Conservation (phyloP, 2,888 invertebrate species). For the Mythimna vitellina region DNA sequence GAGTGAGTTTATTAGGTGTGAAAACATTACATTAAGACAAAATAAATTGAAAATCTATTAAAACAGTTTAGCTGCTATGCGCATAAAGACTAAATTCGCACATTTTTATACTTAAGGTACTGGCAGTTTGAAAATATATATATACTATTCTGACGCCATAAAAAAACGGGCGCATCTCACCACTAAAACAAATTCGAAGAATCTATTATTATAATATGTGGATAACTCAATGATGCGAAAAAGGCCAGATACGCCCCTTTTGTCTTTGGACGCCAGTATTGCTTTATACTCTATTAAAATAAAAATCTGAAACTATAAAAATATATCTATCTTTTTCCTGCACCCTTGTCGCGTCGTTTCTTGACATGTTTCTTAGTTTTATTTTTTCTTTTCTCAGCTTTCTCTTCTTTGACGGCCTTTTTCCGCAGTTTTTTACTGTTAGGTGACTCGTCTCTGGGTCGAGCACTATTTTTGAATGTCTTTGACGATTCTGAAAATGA, state of each 20-base stretch:
- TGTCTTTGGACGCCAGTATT: neutral
- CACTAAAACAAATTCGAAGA: too few relatives aligned
- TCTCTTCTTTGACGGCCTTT: conserved; percentile 96
- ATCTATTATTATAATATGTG: too few relatives aligned
- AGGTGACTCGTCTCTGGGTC: conserved; percentile 95
- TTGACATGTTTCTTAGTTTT: conserved; percentile 98
- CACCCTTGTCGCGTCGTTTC: conserved; percentile 94
- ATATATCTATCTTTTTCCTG: conserved; percentile 77
- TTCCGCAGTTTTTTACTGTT: conserved; percentile 96
- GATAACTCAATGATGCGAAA: too few relatives aligned
- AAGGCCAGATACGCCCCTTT: too few relatives aligned
- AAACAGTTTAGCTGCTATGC: conserved; percentile 13
- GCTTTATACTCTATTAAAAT: neutral
- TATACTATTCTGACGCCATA: neutral
- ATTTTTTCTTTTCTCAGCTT: conserved; percentile 96
- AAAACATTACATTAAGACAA: neutral
- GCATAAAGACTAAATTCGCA: conserved; percentile 4
- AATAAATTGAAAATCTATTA: neutral
- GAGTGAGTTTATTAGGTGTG: neutral
- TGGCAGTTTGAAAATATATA: neutral
- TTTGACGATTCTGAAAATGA: conserved; percentile 78
- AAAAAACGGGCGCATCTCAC: too few relatives aligned
- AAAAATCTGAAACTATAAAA: conserved; percentile 4
- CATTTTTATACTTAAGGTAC: neutral
- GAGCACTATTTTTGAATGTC: conserved; percentile 91